Conservation (phyloP, 1,140 invertebrate species). For the Drosophila miranda region DNA sequence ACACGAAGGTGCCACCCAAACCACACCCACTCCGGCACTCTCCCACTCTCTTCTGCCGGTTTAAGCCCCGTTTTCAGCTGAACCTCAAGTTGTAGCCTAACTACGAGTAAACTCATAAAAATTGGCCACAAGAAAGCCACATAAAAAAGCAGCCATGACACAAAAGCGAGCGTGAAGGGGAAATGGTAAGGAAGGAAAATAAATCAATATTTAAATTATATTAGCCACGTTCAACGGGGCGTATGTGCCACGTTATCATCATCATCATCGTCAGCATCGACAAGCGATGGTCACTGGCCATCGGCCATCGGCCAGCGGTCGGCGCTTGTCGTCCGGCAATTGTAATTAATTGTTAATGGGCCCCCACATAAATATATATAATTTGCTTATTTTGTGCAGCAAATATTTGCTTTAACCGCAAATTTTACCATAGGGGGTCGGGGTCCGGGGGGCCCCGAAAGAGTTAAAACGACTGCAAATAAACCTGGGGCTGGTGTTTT, state of each 20-base stretch:
- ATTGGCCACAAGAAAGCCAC: slow-evolving; percentile 29
- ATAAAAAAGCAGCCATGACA: slow-evolving; percentile 31
- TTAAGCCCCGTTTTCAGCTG: slow-evolving; percentile 1
- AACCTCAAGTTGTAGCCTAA: slow-evolving; percentile 2
- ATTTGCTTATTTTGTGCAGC: slow-evolving; percentile 42
- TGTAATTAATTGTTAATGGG: slow-evolving; percentile 74
- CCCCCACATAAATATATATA: slow-evolving; percentile 57
- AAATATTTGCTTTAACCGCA: slow-evolving; percentile 62
- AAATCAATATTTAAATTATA: slow-evolving; percentile 77
- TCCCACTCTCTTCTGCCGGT: background rate
- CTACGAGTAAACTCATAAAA: slow-evolving; percentile 42
- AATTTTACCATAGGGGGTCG: slow-evolving; percentile 42
- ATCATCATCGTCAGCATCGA: slow-evolving; percentile 22
- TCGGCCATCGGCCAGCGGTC: too few species aligned
- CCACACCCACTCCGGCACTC: background rate
- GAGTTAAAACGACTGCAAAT: slow-evolving; percentile 3
- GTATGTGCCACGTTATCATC: slow-evolving; percentile 60
- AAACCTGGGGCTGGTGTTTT: slow-evolving; percentile 21
- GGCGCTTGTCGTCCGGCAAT: slow-evolving; percentile 33
- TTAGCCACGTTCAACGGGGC: slow-evolving; percentile 51
- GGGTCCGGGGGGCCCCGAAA: slow-evolving; percentile 4
- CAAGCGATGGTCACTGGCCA: background rate
- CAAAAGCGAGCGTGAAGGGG: slow-evolving; percentile 19
- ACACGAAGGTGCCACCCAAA: slow-evolving; percentile 30
- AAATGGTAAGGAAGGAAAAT: slow-evolving; percentile 29